Evolutionary conservation across 2,888 invertebrate species (phyloP).

Genomic region (Cheilosia scutellata): DNA sequence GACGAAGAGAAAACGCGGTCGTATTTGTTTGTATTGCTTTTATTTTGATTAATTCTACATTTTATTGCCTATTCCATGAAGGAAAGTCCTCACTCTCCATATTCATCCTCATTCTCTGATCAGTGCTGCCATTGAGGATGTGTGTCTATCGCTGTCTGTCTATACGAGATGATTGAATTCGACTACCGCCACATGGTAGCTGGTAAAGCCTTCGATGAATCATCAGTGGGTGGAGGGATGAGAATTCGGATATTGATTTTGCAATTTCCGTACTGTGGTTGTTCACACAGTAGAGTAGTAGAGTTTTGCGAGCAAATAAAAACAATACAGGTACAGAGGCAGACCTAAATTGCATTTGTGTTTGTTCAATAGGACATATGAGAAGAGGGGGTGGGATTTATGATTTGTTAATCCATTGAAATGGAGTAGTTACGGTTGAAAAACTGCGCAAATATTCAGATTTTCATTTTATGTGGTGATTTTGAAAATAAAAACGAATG

Average conservation of each 20-base stretch:
- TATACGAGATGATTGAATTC: conserved; percentile 30
- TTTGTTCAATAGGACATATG: conserved; percentile 8
- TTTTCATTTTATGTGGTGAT: no score
- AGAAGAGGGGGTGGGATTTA: background rate
- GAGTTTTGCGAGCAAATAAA: background rate
- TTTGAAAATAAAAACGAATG: no score
- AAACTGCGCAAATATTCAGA: background rate
- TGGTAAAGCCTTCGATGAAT: conserved; percentile 49
- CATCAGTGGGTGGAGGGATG: conserved; percentile 47
- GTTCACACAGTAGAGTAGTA: conserved; percentile 3
- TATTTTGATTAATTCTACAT: conserved; percentile 41
- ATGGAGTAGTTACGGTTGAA: background rate
- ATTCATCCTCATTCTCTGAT: background rate
- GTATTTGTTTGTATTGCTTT: background rate
- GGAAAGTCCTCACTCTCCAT: background rate
- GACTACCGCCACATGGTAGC: background rate
- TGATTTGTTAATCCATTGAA: conserved; percentile 35
- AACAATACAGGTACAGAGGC: conserved; percentile 18
- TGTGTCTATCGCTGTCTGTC: conserved; percentile 52
- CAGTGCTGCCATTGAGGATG: conserved; percentile 2
- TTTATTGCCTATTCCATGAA: conserved; percentile 30
- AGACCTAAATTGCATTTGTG: conserved; percentile 47
- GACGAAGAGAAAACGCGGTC: conserved; percentile 7
- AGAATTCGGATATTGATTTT: conserved; percentile 69
- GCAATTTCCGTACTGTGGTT: conserved; percentile 60